Evolutionary conservation across 2,113 vertebrate species (phyloP).

Genomic region (Eurystomus gularis): DNA sequence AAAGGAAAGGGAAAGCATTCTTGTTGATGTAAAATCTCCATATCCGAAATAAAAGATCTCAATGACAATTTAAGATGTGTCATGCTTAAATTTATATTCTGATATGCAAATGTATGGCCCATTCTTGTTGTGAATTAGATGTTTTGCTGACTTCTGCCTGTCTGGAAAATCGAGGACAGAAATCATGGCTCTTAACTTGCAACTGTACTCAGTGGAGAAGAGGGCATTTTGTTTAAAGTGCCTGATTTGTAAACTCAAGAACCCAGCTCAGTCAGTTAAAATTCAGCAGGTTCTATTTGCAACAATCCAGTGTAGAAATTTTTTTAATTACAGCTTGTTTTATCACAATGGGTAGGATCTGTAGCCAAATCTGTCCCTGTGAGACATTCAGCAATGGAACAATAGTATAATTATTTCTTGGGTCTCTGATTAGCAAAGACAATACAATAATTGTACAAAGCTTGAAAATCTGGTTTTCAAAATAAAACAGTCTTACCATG

Average conservation of each 20-base stretch:
- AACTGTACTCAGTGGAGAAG: background rate
- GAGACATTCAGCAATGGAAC: background rate
- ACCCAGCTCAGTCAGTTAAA: background rate
- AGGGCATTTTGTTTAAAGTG: background rate
- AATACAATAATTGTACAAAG: slow-evolving; percentile 1
- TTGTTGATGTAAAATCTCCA: background rate
- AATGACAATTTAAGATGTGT: fast-evolving
- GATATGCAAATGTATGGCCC: background rate
- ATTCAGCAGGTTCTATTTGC: slow-evolving; percentile 18
- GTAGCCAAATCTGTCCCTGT: slow-evolving; percentile 23
- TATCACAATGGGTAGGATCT: slow-evolving; percentile 29
- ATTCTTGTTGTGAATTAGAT: background rate
- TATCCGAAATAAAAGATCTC: background rate
- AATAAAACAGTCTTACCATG: background rate
- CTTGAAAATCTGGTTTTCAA: background rate
- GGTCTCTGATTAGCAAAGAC: slow-evolving; percentile 45
- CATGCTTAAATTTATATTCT: background rate
- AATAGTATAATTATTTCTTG: slow-evolving; percentile 50
- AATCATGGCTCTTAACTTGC: background rate
- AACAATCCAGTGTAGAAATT: background rate
- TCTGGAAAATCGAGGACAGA: background rate
- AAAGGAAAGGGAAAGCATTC: background rate
- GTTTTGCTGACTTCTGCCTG: background rate
- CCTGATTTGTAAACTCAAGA: slow-evolving; percentile 1
- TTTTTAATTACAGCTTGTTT: slow-evolving; percentile 51